Evolutionary conservation across 2,113 vertebrate species (phyloP), one percentile per base, ranked within the genome.

Genomic region (Onychostoma macrolepis): DNA sequence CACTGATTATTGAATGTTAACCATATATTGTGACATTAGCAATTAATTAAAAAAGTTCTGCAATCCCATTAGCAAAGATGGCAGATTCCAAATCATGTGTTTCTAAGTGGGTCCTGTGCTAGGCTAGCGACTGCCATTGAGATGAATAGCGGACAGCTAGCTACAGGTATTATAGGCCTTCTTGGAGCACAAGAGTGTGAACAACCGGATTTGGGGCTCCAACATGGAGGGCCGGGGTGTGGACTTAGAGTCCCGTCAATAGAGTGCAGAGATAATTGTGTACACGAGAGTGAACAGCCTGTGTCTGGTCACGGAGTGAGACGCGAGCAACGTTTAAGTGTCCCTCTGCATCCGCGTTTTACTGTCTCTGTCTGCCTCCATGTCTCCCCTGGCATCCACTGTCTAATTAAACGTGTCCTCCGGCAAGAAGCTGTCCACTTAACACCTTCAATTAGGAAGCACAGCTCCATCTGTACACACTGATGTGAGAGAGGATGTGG

Each of bases 351-450:
- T 56, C 48, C 6, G 6, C 43, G 45, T 28, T 74, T 80, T 87
- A 85, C 78, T 67, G 38, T 84, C 58, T 74, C 82, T 67, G 86
- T 76, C 86, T 78, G 61, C 65, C 87, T 79, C 38, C 83, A 87
- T 90, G 74, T 88, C 84, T 90, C 88, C 88, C 87, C 89, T 90
- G 53, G 82, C 85, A 92, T 88, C 63, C 85, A 82, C 83, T 89
- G 88, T 91, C 87, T 93, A 92, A 94, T 94, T 93, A 93, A 93
- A 93, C 92, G 93, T 92, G 93, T 89, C 91, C 91, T 88, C 87
- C 86, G 84, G 91, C 93, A 90, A 91, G 88, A 91, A 89, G 88
- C 89, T 92, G 90, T 91, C 91, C 92, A 93, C 92, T 94, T 91
- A 93, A 89, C 88, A 91, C 90, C 90, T 90, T 93, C 93, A 94